Evolutionary conservation across 2,113 vertebrate species (phyloP), one percentile per base, ranked within the genome.

Genomic region (Cettia cetti): DNA sequence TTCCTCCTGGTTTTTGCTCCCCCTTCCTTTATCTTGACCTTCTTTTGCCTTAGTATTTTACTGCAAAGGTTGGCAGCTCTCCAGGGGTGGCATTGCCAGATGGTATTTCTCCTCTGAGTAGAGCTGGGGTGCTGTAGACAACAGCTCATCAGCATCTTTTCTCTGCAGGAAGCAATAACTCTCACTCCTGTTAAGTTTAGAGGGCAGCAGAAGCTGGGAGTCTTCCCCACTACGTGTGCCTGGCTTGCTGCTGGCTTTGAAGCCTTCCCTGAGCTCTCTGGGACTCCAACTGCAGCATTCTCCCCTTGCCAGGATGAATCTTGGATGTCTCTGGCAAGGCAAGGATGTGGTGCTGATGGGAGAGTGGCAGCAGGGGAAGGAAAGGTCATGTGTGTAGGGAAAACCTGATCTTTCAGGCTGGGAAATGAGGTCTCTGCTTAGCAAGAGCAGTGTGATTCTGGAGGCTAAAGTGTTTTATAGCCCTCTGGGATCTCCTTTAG

Each of bases 41-140:
- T 95, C 92, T 92, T 80, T 30, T 94, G 80, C 83, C 16, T 92
- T 86, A 12, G 4, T 81, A 31, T 94, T 95, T 96, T 84, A 84
- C 92, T 96, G 95, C 92, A 94, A 95, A 96, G 96, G 83, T 86
- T 96, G 96, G 96, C 96, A 96, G 86, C 60, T 56, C 89, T 95
- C 92, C 94, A 94, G 89, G 76, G 82, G 89, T 96, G 91, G 71
- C 80, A 65, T 17, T 91, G 95, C 96, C 96, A 97, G 96, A 97
- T 97, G 96, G 96, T 86, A 84, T 92, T 94, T 96, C 74, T 93
- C 89, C 39, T 96, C 89, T 91, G 83, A 78, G 86, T 35, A 75
- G 68, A 95, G 76, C 91, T 97, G 60, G 94, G 91, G 91, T 94
- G 94, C 89, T 64, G 35, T 1, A 95, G 82, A 89, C 92, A 94